These are phyloP conservation scores for Bombus cullumanus DNA, from an alignment of 1,140 invertebrate species.

Conservation along the genomic window DNA sequence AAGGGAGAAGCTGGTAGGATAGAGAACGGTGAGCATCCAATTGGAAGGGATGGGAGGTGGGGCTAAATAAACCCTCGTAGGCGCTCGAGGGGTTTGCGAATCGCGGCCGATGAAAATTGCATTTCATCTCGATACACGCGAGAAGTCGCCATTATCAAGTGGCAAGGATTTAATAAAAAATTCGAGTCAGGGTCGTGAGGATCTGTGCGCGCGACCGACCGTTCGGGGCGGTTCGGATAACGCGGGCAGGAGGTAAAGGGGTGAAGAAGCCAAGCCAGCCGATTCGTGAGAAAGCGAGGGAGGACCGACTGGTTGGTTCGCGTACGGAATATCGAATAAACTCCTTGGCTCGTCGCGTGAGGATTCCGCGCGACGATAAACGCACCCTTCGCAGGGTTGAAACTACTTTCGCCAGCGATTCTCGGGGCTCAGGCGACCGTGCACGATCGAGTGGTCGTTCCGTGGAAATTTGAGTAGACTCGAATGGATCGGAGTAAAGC, in stretches of 20 bases:
- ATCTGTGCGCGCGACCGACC: conserved; percentile 20
- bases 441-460: conserved; percentile 49
- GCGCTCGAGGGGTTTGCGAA: conserved; percentile 4
- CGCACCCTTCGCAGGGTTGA: conserved; percentile 38
- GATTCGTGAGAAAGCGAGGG: conserved; percentile 53
- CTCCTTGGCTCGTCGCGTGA: conserved; percentile 32
- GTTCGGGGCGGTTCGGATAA: not conserved
- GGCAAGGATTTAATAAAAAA: conserved; percentile 68
- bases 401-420: conserved; percentile 40
- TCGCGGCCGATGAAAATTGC: conserved; percentile 65
- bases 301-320: conserved; percentile 61
- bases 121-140: conserved; percentile 74
- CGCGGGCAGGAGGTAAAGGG: conserved; percentile 23
- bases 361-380: conserved; percentile 58
- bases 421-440: conserved; percentile 6
- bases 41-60: conserved; percentile 45
- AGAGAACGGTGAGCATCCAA: conserved; percentile 50
- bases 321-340: conserved; percentile 72
- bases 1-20: conserved; percentile 47
- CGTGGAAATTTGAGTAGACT: conserved; percentile 24
- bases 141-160: conserved; percentile 61
- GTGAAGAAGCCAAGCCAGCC: conserved; percentile 28
- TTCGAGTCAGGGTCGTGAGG: conserved; percentile 61
- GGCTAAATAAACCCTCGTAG: conserved; percentile 58
- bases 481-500: conserved; percentile 12